Conservation (phyloP, 2,888 invertebrate species). For the Lithosia quadra region DNA sequence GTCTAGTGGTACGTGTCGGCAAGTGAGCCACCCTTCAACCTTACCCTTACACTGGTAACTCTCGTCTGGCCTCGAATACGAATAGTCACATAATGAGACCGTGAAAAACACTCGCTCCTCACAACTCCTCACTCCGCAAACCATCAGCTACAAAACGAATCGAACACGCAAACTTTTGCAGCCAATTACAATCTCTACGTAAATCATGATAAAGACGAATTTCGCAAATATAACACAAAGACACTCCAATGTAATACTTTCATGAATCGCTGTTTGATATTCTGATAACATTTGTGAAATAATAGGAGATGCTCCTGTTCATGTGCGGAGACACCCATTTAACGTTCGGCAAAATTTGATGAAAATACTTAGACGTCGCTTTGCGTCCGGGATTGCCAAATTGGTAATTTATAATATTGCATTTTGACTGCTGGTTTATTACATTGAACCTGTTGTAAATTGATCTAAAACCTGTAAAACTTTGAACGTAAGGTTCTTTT, state of each 20-base stretch:
- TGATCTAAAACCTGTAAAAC: constrained; percentile 16
- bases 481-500: no score
- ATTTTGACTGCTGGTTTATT: constrained; percentile 49
- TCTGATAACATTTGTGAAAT: constrained; percentile 81
- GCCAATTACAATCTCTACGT: constrained; percentile 59
- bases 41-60: constrained; percentile 66
- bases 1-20: constrained; percentile 62
- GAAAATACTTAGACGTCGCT: constrained; percentile 62
- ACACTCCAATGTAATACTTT: constrained; percentile 46
- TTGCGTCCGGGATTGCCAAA: constrained; percentile 41
- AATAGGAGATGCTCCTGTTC: constrained; percentile 73
- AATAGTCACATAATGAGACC: constrained; percentile 81
- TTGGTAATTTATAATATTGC: constrained; percentile 54
- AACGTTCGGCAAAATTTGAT: constrained; percentile 63
- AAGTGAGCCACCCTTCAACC: constrained; percentile 62
- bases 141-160: constrained; percentile 60
- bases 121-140: constrained; percentile 65
- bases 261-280: constrained; percentile 76
- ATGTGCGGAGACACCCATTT: constrained; percentile 65
- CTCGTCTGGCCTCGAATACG: constrained; percentile 75
- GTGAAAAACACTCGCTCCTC: constrained; percentile 83
- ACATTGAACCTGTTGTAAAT: constrained; percentile 13
- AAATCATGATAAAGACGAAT: constrained; percentile 51
- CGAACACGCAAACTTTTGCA: constrained; percentile 49
- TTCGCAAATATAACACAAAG: constrained; percentile 34